phyloP scores from a whole-genome alignment of 2,113 vertebrate genomes.

The Pterophyllum scalare region DNA sequence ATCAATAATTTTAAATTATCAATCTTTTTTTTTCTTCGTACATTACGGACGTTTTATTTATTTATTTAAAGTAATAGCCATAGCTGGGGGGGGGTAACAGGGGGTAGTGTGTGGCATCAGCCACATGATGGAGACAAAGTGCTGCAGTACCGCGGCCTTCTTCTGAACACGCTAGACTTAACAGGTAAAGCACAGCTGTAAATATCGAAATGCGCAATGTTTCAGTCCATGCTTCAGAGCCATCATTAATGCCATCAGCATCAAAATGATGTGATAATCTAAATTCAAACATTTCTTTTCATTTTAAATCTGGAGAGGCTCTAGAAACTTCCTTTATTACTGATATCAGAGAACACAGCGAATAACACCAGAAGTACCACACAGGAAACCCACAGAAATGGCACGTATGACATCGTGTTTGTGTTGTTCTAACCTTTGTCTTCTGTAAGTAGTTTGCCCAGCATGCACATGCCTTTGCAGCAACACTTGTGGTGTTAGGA shows the following conservation, averaged over 20 bases:
- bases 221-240: not conserved
- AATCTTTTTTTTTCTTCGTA: not conserved
- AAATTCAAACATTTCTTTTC: not conserved
- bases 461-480: not conserved
- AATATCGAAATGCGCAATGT: not conserved
- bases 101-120: not conserved
- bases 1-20: too few relatives aligned
- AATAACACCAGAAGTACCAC: not conserved
- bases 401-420: not conserved
- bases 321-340: not conserved
- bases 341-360: not conserved
- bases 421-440: not conserved
- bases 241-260: not conserved
- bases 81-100: not conserved
- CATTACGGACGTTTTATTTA: not conserved
- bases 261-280: not conserved
- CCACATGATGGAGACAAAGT: constrained; percentile 63
- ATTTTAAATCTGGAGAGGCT: not conserved
- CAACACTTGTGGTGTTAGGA: not conserved
- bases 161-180: not conserved
- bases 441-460: not conserved
- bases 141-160: not conserved
- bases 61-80: not conserved
- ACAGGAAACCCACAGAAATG: constrained; percentile 21
- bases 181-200: not conserved